phyloP scores from a whole-genome alignment of 1,140 invertebrate genomes.

The Macrotrachela quadricornifera region DNA sequence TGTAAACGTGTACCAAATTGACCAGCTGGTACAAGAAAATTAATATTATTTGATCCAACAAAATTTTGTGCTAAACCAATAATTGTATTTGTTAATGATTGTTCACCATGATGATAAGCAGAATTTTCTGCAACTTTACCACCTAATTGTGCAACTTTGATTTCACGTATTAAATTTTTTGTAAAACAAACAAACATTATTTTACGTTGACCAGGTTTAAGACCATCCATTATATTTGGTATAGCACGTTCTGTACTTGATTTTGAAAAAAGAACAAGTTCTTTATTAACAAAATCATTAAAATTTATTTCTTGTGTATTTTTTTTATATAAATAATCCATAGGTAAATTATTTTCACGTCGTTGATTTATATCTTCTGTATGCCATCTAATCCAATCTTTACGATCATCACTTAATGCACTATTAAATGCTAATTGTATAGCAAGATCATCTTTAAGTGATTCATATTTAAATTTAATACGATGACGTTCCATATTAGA shows the following conservation, averaged over 20 bases:
- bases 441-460: constrained; percentile 64
- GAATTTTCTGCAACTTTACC: constrained; percentile 89
- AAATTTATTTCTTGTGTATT: constrained; percentile 62
- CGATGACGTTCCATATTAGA: constrained; percentile 75
- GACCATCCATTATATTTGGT: constrained; percentile 67
- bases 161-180: constrained; percentile 77
- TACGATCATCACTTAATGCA: constrained; percentile 77
- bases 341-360: constrained; percentile 57
- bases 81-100: constrained; percentile 78
- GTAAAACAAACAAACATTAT: constrained; percentile 84
- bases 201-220: constrained; percentile 92
- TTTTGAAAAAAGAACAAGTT: constrained; percentile 87
- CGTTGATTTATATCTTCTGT: constrained; percentile 69
- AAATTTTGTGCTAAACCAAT: constrained; percentile 94
- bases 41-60: constrained; percentile 94
- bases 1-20: constrained; percentile 68
- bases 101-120: constrained; percentile 94
- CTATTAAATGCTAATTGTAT: constrained; percentile 90
- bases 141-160: constrained; percentile 92
- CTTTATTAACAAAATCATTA: constrained; percentile 88
- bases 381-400: constrained; percentile 86
- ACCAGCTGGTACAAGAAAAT: constrained; percentile 77
- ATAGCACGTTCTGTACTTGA: constrained; percentile 90
- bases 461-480: constrained; percentile 68
- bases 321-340: constrained; percentile 66